Conservation (phyloP, 2,797 vertebrate species). For the Chaenodraco wilsoni region DNA sequence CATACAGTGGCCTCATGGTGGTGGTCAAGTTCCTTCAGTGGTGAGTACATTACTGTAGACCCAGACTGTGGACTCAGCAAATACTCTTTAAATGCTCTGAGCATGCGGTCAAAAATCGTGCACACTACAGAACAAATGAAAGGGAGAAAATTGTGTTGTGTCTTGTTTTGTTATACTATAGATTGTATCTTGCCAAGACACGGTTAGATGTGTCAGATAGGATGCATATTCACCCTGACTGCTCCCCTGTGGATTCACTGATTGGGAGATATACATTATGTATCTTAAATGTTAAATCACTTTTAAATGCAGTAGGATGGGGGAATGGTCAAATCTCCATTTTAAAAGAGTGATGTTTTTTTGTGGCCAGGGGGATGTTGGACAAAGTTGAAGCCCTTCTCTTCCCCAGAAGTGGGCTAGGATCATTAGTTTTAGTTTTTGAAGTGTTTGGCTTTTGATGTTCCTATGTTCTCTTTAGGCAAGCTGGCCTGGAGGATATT, state of each 20-base stretch:
- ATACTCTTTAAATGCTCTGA: slow-evolving; percentile 43
- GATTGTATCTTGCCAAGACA: slow-evolving; percentile 62
- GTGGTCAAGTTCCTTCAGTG: slow-evolving; percentile 63
- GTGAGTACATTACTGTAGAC: slow-evolving; percentile 37
- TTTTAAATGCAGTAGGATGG: slow-evolving; percentile 69
- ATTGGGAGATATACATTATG: slow-evolving; percentile 66
- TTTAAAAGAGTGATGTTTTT: slow-evolving; percentile 80
- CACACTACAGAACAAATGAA: slow-evolving; percentile 22
- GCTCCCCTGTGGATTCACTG: slow-evolving; percentile 57
- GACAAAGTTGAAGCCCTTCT: slow-evolving; percentile 78
- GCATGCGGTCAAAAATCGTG: slow-evolving; percentile 15
- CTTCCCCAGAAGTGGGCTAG: slow-evolving; percentile 76
- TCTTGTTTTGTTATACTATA: slow-evolving; percentile 50
- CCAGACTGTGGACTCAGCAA: slow-evolving; percentile 23
- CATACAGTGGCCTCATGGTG: slow-evolving; percentile 66
- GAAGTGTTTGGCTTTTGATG: slow-evolving; percentile 89
- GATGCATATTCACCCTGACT: slow-evolving; percentile 53
- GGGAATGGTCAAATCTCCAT: slow-evolving; percentile 81
- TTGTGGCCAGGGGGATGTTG: slow-evolving; percentile 73
- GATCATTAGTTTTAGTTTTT: slow-evolving; percentile 89
- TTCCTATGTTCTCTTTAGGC: slow-evolving; percentile 85
- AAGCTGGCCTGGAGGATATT: slow-evolving; percentile 86
- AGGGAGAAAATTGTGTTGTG: slow-evolving; percentile 31
- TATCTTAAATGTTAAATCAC: slow-evolving; percentile 74
- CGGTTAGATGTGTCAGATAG: slow-evolving; percentile 72